Evolutionary conservation across 2,888 invertebrate genomes (phyloP).

Genomic region (Lacanobia wlatinum): DNA sequence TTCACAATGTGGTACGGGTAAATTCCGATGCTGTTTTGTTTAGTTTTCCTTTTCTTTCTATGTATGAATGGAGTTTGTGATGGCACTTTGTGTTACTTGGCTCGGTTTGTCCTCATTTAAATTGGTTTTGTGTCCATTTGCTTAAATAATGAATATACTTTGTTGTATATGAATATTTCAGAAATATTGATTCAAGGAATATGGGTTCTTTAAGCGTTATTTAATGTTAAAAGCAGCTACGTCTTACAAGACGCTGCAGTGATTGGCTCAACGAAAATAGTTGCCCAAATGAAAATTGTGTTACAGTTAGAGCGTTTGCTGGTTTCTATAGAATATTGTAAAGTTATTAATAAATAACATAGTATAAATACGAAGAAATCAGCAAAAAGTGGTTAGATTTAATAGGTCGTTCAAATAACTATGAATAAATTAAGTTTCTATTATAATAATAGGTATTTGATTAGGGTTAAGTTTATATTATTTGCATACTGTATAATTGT

Average conservation of each 20-base stretch:
- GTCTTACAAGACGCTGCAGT: too few species aligned
- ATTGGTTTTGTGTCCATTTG: neutral
- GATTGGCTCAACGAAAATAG: too few species aligned
- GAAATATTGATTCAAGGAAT: neutral
- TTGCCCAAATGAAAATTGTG: neutral
- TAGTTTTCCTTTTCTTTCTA: slow-evolving; percentile 44
- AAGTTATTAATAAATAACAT: neutral
- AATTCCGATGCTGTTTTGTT: slow-evolving; percentile 39
- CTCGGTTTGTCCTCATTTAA: neutral
- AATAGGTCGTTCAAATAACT: slow-evolving; percentile 10
- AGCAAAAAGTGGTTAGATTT: neutral
- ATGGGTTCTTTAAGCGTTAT: neutral
- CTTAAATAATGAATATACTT: too few species aligned
- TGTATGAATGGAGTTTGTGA: neutral
- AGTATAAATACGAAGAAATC: neutral
- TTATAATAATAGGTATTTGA: slow-evolving; percentile 9
- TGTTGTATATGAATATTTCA: neutral
- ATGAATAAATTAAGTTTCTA: slow-evolving; percentile 30
- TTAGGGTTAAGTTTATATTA: slow-evolving; percentile 7
- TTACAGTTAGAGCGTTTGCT: too few species aligned
- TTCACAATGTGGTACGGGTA: slow-evolving; percentile 17
- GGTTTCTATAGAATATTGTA: neutral
- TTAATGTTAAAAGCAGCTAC: neutral
- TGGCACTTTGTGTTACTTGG: neutral
- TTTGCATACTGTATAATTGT: slow-evolving; percentile 21